These are phyloP conservation scores for Tenthredo livida DNA, from an alignment of 2,888 invertebrate genomes.

Conservation along the genomic window DNA sequence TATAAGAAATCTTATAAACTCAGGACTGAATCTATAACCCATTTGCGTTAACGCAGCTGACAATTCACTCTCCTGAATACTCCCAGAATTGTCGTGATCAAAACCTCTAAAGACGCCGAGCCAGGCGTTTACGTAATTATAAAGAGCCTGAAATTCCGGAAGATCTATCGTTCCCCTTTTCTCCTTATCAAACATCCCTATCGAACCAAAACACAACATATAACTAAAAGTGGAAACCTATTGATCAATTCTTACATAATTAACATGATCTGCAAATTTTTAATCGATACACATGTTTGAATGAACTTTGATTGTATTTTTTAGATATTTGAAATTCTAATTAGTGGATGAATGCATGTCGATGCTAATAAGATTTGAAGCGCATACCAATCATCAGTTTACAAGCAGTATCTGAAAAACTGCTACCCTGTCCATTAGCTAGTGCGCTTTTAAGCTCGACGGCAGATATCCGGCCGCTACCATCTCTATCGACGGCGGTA, in stretches of 20 bases:
- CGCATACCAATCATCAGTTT: conserved; percentile 90
- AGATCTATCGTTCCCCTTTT: conserved; percentile 91
- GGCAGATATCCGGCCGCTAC: conserved; percentile 90
- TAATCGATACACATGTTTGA: background rate
- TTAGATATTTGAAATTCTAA: background rate
- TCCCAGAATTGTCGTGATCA: conserved; percentile 92
- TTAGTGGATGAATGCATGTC: too few species aligned
- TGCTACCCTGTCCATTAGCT: conserved; percentile 91
- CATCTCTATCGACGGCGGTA: conserved; percentile 89
- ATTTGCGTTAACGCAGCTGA: conserved; percentile 89
- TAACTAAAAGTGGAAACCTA: background rate
- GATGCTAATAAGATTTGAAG: background rate
- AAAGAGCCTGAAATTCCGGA: conserved; percentile 91
- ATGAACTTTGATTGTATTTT: background rate
- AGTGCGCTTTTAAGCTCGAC: conserved; percentile 89
- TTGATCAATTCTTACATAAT: background rate
- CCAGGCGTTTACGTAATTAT: conserved; percentile 95
- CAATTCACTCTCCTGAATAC: conserved; percentile 90
- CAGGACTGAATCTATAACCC: conserved; percentile 92
- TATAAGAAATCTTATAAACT: conserved; percentile 87
- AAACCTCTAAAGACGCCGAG: conserved; percentile 90
- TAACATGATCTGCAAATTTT: background rate
- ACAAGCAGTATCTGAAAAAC: conserved; percentile 91
- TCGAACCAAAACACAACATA: conserved; percentile 61
- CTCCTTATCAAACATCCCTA: conserved; percentile 94